Percentiles rank a stretch among this genome's conserved stretches.
phyloP scores from a whole-genome alignment of 30 jellyfish, hydroid and myxozoan genomes.

The Chrysaora quinquecirrha region DNA sequence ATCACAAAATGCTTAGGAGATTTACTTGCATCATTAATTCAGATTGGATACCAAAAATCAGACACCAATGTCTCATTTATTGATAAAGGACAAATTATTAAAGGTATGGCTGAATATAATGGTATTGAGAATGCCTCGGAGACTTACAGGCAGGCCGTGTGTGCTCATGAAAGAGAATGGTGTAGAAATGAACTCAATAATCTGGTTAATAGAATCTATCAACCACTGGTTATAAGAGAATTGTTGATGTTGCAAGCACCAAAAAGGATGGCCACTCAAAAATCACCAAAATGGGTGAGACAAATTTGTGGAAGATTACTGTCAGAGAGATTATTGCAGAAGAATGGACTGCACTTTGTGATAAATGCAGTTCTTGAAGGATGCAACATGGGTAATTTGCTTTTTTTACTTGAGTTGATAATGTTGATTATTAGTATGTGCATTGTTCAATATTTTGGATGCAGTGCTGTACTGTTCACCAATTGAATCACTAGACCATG shows the following conservation, averaged over 20 bases:
- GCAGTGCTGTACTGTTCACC: too few relatives aligned
- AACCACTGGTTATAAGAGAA: conserved; percentile 67
- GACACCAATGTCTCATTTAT: background rate
- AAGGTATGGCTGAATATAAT: background rate
- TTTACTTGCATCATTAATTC: conserved; percentile 55
- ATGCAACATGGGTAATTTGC: conserved; percentile 43
- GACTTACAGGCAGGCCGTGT: background rate
- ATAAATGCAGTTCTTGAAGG: conserved; percentile 78
- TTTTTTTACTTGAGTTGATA: too few relatives aligned
- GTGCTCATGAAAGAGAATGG: conserved; percentile 75
- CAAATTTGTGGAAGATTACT: conserved; percentile 59
- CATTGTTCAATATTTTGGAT: too few relatives aligned
- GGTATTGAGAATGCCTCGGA: background rate
- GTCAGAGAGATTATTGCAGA: conserved; percentile 62
- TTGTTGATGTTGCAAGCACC: conserved; percentile 71
- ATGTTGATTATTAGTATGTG: too few relatives aligned
- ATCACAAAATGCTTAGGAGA: conserved; percentile 32
- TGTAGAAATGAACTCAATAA: conserved; percentile 49
- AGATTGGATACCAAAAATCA: conserved; percentile 34
- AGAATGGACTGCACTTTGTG: conserved; percentile 72
- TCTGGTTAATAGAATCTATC: conserved; percentile 48
- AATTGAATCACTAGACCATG: too few relatives aligned
- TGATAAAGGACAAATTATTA: too few relatives aligned
- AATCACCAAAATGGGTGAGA: conserved; percentile 40
- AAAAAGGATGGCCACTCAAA: background rate